Evolutionary conservation across 2,888 invertebrate genomes (phyloP).

Genomic region (Eulithis prunata): DNA sequence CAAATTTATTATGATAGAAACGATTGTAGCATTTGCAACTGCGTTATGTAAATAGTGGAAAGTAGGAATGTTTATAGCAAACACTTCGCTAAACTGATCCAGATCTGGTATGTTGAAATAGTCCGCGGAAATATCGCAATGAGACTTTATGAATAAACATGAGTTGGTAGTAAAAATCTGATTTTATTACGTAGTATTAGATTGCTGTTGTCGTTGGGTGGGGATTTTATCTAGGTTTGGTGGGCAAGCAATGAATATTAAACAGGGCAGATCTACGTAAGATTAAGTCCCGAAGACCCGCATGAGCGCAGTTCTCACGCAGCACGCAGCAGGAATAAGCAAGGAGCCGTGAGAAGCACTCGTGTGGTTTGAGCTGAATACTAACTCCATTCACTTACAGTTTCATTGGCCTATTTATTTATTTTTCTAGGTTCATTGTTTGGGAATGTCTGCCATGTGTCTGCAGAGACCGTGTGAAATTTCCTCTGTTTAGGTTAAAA

Average conservation of each 20-base stretch:
- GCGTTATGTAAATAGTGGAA: constrained; percentile 49
- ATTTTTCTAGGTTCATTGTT: constrained; percentile 44
- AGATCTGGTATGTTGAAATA: constrained; percentile 39
- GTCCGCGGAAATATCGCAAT: constrained; percentile 34
- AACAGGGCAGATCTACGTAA: constrained; percentile 33
- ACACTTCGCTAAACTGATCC: constrained; percentile 44
- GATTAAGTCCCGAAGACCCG: constrained; percentile 48
- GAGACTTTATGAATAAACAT: constrained; percentile 30
- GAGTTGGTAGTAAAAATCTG: constrained; percentile 26
- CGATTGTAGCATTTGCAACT: constrained; percentile 28
- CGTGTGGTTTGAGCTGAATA: constrained; percentile 75
- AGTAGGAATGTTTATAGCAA: constrained; percentile 43
- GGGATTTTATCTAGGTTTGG: constrained; percentile 12
- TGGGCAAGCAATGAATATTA: constrained; percentile 32
- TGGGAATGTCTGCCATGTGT: constrained; percentile 39
- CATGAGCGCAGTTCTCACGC: constrained; percentile 67
- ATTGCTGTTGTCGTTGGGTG: constrained; percentile 10
- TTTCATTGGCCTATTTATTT: constrained; percentile 73
- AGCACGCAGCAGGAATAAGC: constrained; percentile 63
- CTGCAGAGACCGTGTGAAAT: constrained; percentile 37
- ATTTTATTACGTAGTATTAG: constrained; percentile 19
- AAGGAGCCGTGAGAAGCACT: constrained; percentile 72
- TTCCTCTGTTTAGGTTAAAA: constrained; percentile 24
- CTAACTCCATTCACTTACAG: constrained; percentile 68
- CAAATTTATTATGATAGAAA: constrained; percentile 25